A percentile compares a stretch with the other conserved stretches of the same genome.
Conservation (phyloP, 2,113 vertebrate species). For the Pongo abelii region DNA sequence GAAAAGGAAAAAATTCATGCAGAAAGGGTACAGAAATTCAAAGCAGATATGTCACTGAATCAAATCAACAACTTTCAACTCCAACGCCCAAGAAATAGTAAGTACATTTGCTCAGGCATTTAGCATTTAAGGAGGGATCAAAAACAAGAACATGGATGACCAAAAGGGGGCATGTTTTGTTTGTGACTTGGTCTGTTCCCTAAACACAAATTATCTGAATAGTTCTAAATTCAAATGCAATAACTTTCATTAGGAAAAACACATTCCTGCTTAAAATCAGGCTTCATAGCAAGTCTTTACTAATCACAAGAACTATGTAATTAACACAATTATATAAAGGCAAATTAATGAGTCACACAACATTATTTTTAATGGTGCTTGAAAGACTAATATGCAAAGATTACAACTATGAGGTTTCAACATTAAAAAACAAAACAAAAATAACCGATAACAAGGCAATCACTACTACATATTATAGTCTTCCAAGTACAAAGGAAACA, state of each 20-base stretch:
- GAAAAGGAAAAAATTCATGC: neutral
- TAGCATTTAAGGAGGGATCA: neutral
- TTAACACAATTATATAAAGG: slow-evolving; percentile 14
- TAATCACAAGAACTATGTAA: neutral
- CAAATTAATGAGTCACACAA: neutral
- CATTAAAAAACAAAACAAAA: neutral
- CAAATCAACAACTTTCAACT: neutral
- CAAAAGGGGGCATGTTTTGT: neutral
- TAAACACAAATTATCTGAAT: slow-evolving; percentile 10
- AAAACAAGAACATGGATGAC: neutral
- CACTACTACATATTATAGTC: neutral
- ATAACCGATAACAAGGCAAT: neutral
- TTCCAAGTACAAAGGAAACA: neutral
- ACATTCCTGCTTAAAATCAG: neutral
- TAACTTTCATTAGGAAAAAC: slow-evolving; percentile 47
- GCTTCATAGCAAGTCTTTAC: neutral
- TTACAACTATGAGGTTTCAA: neutral
- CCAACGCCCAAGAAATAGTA: neutral
- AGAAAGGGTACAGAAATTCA: neutral
- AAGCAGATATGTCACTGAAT: neutral
- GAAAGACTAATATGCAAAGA: slow-evolving; percentile 7
- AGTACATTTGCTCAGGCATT: neutral
- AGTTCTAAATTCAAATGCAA: slow-evolving; percentile 51
- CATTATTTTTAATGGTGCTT: neutral
- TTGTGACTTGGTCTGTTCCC: neutral